A percentile compares a stretch with the other conserved stretches of the same genome.
phyloP scores from a whole-genome alignment of 1,140 invertebrate genomes.

The Danaus melanippus region DNA sequence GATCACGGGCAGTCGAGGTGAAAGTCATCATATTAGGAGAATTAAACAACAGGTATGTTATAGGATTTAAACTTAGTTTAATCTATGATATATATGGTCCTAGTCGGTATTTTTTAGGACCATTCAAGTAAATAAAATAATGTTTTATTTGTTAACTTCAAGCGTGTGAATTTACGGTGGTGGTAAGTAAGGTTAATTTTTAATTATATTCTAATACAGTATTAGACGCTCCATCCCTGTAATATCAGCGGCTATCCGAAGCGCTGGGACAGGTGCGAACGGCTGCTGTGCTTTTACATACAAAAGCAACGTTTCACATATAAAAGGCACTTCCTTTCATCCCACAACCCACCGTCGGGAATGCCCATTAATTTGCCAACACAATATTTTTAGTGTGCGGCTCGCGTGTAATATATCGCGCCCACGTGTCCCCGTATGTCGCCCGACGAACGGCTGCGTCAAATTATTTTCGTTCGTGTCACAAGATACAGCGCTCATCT shows the following conservation, averaged over 20 bases:
- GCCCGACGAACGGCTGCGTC: slow-evolving; percentile 65
- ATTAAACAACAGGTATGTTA: too few species aligned
- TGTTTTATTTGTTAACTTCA: too few species aligned
- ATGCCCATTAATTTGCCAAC: slow-evolving; percentile 73
- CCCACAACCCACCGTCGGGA: slow-evolving; percentile 66
- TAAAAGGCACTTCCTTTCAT: slow-evolving; percentile 71
- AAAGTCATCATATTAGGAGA: too few species aligned
- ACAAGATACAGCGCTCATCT: slow-evolving; percentile 70
- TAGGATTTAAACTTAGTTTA: too few species aligned
- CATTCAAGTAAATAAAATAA: too few species aligned
- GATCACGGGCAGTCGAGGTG: too few species aligned
- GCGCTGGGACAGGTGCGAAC: slow-evolving; percentile 61
- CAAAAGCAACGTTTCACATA: slow-evolving; percentile 70
- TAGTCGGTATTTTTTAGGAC: too few species aligned
- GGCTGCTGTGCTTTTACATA: slow-evolving; percentile 68
- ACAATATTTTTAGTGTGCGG: slow-evolving; percentile 71
- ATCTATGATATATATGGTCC: too few species aligned
- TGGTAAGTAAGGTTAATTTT: too few species aligned
- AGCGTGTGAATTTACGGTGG: too few species aligned
- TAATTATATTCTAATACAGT: too few species aligned
- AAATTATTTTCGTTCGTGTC: slow-evolving; percentile 72
- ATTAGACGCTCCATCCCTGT: too few species aligned
- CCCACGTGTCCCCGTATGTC: slow-evolving; percentile 70
- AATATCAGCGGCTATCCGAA: slow-evolving; percentile 24
- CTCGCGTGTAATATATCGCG: slow-evolving; percentile 71